A percentile compares a stretch with the other conserved stretches of the same genome.
Conservation (phyloP, 2,888 invertebrate species). For the Aproaerema taeniolella region DNA sequence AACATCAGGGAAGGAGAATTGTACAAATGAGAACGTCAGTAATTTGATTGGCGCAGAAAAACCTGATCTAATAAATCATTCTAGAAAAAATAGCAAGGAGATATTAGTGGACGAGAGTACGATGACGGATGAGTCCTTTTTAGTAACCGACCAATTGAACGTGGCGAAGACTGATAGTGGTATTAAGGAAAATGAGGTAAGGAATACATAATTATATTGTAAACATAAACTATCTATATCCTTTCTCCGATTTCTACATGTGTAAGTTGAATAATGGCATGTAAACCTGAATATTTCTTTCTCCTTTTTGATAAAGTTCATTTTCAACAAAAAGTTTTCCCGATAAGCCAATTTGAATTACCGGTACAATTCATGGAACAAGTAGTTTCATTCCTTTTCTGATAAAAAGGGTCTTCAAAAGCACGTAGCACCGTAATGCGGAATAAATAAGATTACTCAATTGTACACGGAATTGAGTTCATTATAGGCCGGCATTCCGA, state of each 20-base stretch:
- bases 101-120: constrained; percentile 52
- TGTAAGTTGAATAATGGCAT: background rate
- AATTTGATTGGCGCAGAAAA: constrained; percentile 52
- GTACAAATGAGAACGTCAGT: constrained; percentile 62
- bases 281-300: constrained; percentile 1
- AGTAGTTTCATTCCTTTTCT: no score
- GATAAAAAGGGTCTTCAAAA: no score
- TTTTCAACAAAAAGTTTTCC: no score
- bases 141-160: constrained; percentile 46
- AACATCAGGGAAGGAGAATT: constrained; percentile 58
- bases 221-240: no score
- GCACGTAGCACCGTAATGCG: no score
- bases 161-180: constrained; percentile 55
- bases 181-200: constrained; percentile 52
- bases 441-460: constrained; percentile 19
- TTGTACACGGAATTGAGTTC: constrained; percentile 37
- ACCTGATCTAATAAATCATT: constrained; percentile 63
- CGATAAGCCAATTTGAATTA: no score
- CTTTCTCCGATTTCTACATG: no score
- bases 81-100: constrained; percentile 51
- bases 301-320: no score
- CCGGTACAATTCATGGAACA: no score
- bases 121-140: constrained; percentile 45
- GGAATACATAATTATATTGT: constrained; percentile 16
- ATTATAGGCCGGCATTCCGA: constrained; percentile 40